Base-by-base conservation (phyloP, 2,113 vertebrate species). In the Spilogale gracilis region DNA sequence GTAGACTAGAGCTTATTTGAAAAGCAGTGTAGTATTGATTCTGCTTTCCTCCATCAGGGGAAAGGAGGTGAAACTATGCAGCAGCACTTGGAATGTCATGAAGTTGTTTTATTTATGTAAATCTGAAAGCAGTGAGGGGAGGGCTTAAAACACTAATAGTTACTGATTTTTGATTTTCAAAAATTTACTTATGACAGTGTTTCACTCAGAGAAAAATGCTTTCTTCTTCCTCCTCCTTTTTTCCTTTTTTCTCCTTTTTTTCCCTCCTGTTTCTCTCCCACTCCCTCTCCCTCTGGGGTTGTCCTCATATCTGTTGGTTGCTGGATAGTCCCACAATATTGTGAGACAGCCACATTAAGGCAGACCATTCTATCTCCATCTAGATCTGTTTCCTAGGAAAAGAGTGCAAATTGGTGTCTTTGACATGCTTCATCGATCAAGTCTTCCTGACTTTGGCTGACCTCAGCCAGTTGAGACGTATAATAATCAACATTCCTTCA, bases 161-260 rank as follows among this genome's bases (percentile, higher is more conserved):
- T 43, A 54, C 32, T 74, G 30, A 91, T 69, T 87, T 91, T 27
- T 67, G 17, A 60, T 89, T 89, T 71, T 43, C 50, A 94, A 20
- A 82, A 45, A 67, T 65, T 48, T 82, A 38, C 5, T 45, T 82
- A 16, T 32, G 60, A 3, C 1, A 38, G 11, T 1, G 0, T 89
- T 89, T 86, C 69, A 61, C 38, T 93, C 38, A 32, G 6, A 56
- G 25, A 91, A 1, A 54, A 32, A 21, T 20, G 21, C 7, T n/a
- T 56, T 61, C 38, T 20, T 17, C 23, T 0, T 20, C 9, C 16
- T 10, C 20, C 4, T 60, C 45, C 30, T 17, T 12, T 13, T 7
- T 58, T 52, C 9, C 9, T 14, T 20, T 13, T 4, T 2, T 38
- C 23, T 9, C 11, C 1, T 2, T 54, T 0, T n/a, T 56, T 12